Percentiles rank a stretch among this genome's conserved stretches.
These are phyloP conservation scores for Notarius lentiginosus DNA, from an alignment of 2,113 vertebrate genomes.

Conservation along the genomic window DNA sequence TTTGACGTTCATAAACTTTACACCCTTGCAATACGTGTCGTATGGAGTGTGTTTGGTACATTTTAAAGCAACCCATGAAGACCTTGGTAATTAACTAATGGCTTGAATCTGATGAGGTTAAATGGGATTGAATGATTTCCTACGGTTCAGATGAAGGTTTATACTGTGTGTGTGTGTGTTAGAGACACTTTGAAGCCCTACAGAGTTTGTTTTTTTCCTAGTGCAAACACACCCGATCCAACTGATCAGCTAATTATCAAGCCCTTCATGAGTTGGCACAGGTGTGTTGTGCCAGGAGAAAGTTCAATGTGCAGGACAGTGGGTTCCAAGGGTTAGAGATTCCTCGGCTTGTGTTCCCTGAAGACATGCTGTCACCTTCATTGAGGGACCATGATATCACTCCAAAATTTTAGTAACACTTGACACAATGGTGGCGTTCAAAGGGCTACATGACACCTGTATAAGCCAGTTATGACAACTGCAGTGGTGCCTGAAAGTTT, in stretches of 20 bases:
- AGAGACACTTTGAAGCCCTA: neutral
- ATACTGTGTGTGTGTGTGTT: neutral
- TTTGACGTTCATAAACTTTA: slow-evolving; percentile 24
- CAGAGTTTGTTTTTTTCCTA: neutral
- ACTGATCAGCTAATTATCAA: neutral
- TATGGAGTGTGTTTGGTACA: neutral
- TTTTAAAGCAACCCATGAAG: neutral
- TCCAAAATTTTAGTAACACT: neutral
- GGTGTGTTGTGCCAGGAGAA: neutral
- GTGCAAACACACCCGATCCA: neutral
- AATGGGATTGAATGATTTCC: neutral
- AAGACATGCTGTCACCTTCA: slow-evolving; percentile 2
- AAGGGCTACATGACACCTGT: neutral
- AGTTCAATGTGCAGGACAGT: neutral
- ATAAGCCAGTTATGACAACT: neutral
- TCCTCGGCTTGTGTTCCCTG: neutral
- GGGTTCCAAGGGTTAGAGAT: neutral
- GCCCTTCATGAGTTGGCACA: neutral
- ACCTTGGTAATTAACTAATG: neutral
- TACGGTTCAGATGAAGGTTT: neutral
- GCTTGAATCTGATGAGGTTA: neutral
- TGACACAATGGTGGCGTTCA: neutral
- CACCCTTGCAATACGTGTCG: neutral
- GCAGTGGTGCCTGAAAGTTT: too few species aligned
- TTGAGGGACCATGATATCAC: slow-evolving; percentile 46